These are phyloP conservation scores for Acrobasis consociella DNA, from an alignment of 2,888 invertebrate species.

Conservation along the genomic window DNA sequence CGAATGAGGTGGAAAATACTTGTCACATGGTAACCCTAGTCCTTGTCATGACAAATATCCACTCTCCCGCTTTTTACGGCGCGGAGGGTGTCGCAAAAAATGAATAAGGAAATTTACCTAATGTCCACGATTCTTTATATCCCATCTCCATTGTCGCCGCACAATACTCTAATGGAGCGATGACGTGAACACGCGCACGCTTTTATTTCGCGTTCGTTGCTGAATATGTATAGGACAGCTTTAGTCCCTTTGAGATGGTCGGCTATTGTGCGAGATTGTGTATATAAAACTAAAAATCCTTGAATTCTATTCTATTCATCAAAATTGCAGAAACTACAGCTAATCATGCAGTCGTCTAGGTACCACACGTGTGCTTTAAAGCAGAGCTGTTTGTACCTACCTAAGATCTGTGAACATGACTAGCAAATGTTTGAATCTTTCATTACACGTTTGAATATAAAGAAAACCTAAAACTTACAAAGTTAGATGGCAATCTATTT, in stretches of 20 bases:
- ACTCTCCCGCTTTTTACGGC: conserved; percentile 69
- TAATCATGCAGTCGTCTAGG: no score
- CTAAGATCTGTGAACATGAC: no score
- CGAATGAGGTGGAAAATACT: conserved; percentile 24
- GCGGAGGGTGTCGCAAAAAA: conserved; percentile 80
- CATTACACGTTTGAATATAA: no score
- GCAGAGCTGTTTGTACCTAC: no score
- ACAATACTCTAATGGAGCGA: conserved; percentile 81
- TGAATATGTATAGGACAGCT: conserved; percentile 28
- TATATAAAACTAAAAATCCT: background rate
- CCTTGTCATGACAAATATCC: conserved; percentile 73
- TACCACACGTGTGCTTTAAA: no score
- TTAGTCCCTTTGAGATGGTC: conserved; percentile 11
- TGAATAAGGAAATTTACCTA: conserved; percentile 83
- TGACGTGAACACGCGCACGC: conserved; percentile 66
- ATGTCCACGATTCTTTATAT: conserved; percentile 81
- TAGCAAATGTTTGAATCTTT: no score
- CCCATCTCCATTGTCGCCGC: conserved; percentile 75
- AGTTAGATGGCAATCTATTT: no score
- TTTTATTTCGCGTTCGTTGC: conserved; percentile 57
- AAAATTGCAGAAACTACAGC: no score
- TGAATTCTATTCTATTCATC: no score
- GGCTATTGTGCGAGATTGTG: conserved; percentile 3
- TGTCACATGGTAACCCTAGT: conserved; percentile 24
- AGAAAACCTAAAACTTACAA: no score